Conservation (phyloP, 2,113 vertebrate species). For the Anser brachyrhynchus region DNA sequence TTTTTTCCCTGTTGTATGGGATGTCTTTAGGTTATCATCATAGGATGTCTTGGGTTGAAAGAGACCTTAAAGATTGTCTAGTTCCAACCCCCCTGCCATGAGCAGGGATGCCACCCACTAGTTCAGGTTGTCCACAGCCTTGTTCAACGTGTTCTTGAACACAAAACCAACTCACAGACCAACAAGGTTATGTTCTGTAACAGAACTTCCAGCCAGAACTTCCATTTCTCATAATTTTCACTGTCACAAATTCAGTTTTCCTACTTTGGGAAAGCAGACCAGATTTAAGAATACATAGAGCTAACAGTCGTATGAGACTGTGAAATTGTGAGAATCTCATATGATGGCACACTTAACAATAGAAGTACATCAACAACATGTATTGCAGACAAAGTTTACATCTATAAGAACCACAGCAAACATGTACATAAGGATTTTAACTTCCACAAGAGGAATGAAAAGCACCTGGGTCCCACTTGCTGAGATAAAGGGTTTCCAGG, state of each 20-base stretch:
- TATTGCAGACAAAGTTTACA: background rate
- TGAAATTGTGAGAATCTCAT: background rate
- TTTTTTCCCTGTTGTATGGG: background rate
- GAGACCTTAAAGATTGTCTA: no score
- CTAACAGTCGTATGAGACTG: background rate
- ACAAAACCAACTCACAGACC: no score
- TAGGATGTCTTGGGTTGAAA: no score
- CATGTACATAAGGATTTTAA: background rate
- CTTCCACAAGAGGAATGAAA: background rate
- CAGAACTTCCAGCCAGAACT: background rate
- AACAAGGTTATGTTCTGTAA: background rate
- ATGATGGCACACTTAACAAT: background rate
- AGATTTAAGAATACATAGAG: background rate
- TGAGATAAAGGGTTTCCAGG: background rate
- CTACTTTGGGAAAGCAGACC: background rate
- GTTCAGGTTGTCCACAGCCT: no score
- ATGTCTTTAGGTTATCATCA: background rate
- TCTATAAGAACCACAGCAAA: background rate
- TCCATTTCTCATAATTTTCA: background rate
- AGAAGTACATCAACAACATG: background rate
- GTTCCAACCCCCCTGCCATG: no score
- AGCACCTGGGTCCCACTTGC: background rate
- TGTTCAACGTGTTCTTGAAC: no score
- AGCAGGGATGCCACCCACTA: no score
- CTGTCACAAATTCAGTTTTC: background rate